Base-by-base conservation (phyloP, 2,797 vertebrate genomes). In the Halcyon smyrnensis region DNA sequence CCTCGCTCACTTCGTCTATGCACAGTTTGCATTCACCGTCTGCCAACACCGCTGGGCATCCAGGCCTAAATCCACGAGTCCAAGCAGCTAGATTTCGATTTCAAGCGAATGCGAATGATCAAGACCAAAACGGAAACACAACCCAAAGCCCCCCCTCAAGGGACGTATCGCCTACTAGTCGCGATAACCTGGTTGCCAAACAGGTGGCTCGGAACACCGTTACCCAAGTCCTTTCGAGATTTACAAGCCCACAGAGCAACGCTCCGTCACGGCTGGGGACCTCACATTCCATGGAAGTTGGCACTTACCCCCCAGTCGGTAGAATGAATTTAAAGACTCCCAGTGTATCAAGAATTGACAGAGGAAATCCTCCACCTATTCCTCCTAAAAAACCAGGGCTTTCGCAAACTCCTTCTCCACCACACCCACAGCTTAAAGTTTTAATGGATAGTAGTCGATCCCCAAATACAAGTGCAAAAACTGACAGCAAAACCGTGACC, bases 371-470 rank as follows among this genome's bases (percentile, higher is more conserved):
- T 94, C 99, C 99, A 60, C 99, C 99, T 27, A 99, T 99, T 97
- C 99, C 99, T 95, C 99, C 99, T 92, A 99, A 99, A 98, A 99
- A 99, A 93, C 99, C 99, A 88, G 99, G 99, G 98, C 99, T 99
- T 74, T 99, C 99, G 70, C 99, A 99, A 95, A 99, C 99, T 95
- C 99, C 99, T 74, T 99, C 99, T 62, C 98, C 99, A 81, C 99
- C 99, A 75, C 99, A 99, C 90, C 99, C 99, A 71, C 98, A 99
- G 62, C 98, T 99, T 97, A 99, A 99, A 97, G 98, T 98, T 93
- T 97, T 98, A 94, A 98, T 98, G 97, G 99, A 99, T 97, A 98
- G 98, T 97, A 97, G 98, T 96, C 98, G 99, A 91, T 98, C 99
- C 96, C 97, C 98, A 43, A 99, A 97, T 75, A 86, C 98, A 48